Base-by-base conservation (phyloP, 2,797 vertebrate species). In the Sebastes reedi region DNA sequence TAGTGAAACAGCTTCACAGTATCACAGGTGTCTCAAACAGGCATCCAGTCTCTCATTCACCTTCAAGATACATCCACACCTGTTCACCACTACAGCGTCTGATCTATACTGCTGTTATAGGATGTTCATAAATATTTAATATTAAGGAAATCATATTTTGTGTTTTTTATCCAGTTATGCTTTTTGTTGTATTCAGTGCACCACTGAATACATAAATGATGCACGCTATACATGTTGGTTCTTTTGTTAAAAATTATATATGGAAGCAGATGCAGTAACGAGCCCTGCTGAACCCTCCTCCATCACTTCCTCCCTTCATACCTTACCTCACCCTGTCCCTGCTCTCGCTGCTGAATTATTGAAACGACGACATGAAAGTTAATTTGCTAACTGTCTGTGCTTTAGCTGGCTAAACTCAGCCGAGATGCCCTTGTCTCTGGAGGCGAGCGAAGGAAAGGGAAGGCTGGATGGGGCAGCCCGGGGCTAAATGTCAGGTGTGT, bases 371-470 rank as follows among this genome's bases (percentile, higher is more conserved):
- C 94, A 95, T 91, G 94, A 92, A 93, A 92, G 93, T 94, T 95
- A 91, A 95, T 96, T 95, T 94, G 93, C 93, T 92, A 95, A 94
- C 94, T 94, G 95, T 95, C 92, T 87, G 93, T 78, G 91, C 91
- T 95, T 94, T 92, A 92, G 93, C 92, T 91, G 90, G 89, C 94
- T 95, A 93, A 95, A 94, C 94, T 93, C 87, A 80, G 87, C 89
- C 72, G 85, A 87, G 90, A 84, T 90, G 91, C 90, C 87, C 90
- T 91, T 80, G 92, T 94, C 94, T 94, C 93, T 89, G 90, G 90
- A 93, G 92, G 89, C 89, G 22, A 84, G 67, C 12, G 58, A 46
- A 42, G 76, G 81, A 54, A 62, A 77, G 81, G 60, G 81, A 79
- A 82, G 86, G 87, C 82, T 55, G 72, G 75, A 81, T 79, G 80